Conservation (phyloP, 2,888 invertebrate genomes). For the Dusona sp. region DNA sequence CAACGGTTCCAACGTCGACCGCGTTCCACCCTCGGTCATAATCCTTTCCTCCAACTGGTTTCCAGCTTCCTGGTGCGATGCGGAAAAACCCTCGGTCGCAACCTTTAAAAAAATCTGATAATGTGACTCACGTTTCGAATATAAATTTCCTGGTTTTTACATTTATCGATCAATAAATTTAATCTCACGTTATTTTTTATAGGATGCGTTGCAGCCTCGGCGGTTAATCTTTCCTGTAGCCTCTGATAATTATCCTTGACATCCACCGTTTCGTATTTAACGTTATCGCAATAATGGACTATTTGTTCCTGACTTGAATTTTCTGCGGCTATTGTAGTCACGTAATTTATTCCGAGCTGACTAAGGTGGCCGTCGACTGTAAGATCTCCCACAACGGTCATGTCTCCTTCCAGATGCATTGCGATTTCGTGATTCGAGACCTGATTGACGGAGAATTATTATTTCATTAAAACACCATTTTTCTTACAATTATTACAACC, state of each 20-base stretch:
- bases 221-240: slow-evolving; percentile 76
- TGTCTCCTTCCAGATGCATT: slow-evolving; percentile 80
- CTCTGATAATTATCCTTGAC: slow-evolving; percentile 78
- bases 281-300: slow-evolving; percentile 79
- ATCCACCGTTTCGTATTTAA: slow-evolving; percentile 77
- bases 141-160: not conserved
- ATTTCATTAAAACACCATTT: not conserved
- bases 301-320: slow-evolving; percentile 77
- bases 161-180: not conserved
- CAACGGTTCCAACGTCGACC: slow-evolving; percentile 59
- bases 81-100: slow-evolving; percentile 72
- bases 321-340: slow-evolving; percentile 79
- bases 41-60: slow-evolving; percentile 75
- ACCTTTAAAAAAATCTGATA: slow-evolving; percentile 69
- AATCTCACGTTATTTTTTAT: slow-evolving; percentile 76
- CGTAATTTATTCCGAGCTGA: slow-evolving; percentile 83
- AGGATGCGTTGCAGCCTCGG: slow-evolving; percentile 72
- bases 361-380: slow-evolving; percentile 77
- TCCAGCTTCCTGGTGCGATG: slow-evolving; percentile 71
- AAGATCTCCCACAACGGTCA: slow-evolving; percentile 82
- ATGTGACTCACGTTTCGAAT: not conserved
- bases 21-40: slow-evolving; percentile 71
- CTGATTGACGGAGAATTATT: slow-evolving; percentile 67
- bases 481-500: not conserved
- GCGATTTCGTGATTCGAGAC: slow-evolving; percentile 82